These are phyloP conservation scores for Gastrophysa polygoni DNA, from an alignment of 2,888 invertebrate genomes.

Conservation along the genomic window DNA sequence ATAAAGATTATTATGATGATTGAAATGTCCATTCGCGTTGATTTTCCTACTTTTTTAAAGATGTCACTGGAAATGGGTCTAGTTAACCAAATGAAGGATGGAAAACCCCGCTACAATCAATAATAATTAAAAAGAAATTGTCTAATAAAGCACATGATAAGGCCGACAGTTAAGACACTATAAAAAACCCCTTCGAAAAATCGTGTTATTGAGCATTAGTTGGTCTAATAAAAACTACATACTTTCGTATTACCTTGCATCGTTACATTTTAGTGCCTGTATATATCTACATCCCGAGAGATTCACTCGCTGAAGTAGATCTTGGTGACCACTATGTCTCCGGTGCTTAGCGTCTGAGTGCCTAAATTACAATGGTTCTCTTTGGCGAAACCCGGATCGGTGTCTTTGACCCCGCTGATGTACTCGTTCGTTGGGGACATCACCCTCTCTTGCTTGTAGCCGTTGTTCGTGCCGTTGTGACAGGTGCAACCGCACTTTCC, in stretches of 20 bases:
- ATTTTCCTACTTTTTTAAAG: too few species aligned
- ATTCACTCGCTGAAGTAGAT: constrained; percentile 63
- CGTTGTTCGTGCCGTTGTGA: constrained; percentile 54
- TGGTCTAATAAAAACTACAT: constrained; percentile 19
- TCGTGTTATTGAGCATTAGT: constrained; percentile 35
- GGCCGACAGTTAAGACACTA: not conserved
- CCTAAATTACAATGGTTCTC: constrained; percentile 64
- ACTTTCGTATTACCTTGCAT: constrained; percentile 28
- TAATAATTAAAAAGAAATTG: constrained; percentile 8
- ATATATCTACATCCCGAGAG: too few species aligned
- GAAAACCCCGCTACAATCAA: too few species aligned
- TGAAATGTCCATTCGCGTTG: too few species aligned
- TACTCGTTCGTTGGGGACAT: constrained; percentile 52
- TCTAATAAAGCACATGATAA: constrained; percentile 10
- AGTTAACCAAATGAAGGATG: too few species aligned
- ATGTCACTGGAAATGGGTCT: too few species aligned
- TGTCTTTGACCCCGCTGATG: constrained; percentile 43
- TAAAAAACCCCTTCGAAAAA: constrained; percentile 21
- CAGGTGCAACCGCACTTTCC: constrained; percentile 61
- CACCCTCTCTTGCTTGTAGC: constrained; percentile 48
- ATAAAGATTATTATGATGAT: too few species aligned
- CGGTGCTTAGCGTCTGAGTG: constrained; percentile 88
- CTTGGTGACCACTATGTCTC: constrained; percentile 90
- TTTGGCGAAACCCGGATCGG: constrained; percentile 58
- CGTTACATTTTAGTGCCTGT: constrained; percentile 22